These are phyloP conservation scores for Morphnarchus princeps DNA, from an alignment of 2,113 vertebrate species.

Conservation along the genomic window DNA sequence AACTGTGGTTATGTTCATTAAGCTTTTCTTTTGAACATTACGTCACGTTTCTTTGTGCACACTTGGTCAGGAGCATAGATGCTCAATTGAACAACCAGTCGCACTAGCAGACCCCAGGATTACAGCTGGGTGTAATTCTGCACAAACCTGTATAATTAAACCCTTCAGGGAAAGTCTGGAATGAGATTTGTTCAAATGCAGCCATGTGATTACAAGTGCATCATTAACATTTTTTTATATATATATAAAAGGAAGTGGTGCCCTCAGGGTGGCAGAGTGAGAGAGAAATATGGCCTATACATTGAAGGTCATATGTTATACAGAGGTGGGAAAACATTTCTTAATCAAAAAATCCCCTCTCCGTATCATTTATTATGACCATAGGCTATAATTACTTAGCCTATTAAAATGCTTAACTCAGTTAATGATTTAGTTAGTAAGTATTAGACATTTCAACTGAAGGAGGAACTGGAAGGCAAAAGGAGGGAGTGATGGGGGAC, in stretches of 20 bases:
- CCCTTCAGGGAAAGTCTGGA: conserved; percentile 3
- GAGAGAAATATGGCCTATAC: background rate
- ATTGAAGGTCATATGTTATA: conserved; percentile 4
- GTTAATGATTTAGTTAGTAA: conserved; percentile 3
- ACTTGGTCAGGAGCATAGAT: background rate
- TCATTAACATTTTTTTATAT: background rate
- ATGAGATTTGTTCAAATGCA: background rate
- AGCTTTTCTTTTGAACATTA: background rate
- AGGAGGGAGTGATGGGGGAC: background rate
- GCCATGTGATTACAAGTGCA: conserved; percentile 2
- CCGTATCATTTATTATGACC: conserved; percentile 7
- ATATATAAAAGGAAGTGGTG: background rate
- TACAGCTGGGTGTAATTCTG: background rate
- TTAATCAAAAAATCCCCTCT: background rate
- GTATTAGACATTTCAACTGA: background rate
- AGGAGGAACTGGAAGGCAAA: background rate
- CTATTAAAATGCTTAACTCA: conserved; percentile 21
- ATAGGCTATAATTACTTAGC: conserved; percentile 30
- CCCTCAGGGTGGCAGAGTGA: background rate
- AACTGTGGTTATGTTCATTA: background rate
- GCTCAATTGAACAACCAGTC: background rate
- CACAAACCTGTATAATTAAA: conserved; percentile 20
- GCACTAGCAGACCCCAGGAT: background rate
- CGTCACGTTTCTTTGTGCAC: background rate
- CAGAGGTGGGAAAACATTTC: background rate